These are phyloP conservation scores for Pristionchus pacificus DNA, from an alignment of 1,140 invertebrate species.

Conservation along the genomic window DNA sequence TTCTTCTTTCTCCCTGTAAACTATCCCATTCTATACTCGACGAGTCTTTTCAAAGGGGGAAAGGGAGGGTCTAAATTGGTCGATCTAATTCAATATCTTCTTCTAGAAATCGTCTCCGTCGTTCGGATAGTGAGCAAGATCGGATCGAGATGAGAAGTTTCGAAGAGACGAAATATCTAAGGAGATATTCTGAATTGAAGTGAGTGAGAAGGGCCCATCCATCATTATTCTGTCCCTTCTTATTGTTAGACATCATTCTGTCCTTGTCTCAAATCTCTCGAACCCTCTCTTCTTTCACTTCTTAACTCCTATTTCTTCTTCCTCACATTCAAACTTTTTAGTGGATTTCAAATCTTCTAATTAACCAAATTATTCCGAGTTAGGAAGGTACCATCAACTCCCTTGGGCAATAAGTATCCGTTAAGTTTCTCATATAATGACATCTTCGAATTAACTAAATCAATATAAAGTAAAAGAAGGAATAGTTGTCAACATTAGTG, in stretches of 20 bases:
- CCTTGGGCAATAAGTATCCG: too few relatives aligned
- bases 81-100: too few relatives aligned
- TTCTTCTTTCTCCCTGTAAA: too few relatives aligned
- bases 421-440: too few relatives aligned
- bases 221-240: conserved; percentile 1
- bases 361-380: neutral
- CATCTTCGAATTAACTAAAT: too few relatives aligned
- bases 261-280: neutral
- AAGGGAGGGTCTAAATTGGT: too few relatives aligned
- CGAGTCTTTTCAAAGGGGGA: too few relatives aligned
- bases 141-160: conserved; percentile 31
- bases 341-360: neutral
- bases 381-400: too few relatives aligned
- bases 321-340: neutral
- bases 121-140: conserved; percentile 26
- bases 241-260: neutral
- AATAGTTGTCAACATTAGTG: too few relatives aligned
- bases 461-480: too few relatives aligned
- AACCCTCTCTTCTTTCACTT: neutral
- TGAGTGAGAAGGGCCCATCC: too few relatives aligned
- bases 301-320: neutral
- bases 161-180: conserved; percentile 39
- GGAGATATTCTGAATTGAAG: conserved; percentile 38
- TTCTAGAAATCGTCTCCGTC: conserved; percentile 36
- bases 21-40: too few relatives aligned